Conservation (phyloP, 2,888 invertebrate species). For the Epistrophella euchroma region DNA sequence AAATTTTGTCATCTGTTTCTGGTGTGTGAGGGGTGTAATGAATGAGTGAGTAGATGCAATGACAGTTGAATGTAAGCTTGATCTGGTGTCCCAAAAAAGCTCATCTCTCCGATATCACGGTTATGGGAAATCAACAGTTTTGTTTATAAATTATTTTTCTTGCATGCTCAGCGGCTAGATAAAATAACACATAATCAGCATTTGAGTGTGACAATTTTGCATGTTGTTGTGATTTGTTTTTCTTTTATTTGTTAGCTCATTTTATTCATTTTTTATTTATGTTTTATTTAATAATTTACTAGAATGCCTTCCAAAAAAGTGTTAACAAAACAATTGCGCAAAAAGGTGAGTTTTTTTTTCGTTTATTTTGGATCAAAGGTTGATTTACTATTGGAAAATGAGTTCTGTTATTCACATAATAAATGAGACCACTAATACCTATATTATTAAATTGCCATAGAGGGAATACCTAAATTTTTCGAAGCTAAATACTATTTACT, state of each 20-base stretch:
- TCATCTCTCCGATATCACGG: slow-evolving; percentile 7
- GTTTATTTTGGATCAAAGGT: background rate
- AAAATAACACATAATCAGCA: slow-evolving; percentile 6
- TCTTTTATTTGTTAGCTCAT: background rate
- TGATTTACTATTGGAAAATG: background rate
- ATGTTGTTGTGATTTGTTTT: slow-evolving; percentile 1
- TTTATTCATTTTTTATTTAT: background rate
- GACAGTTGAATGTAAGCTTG: slow-evolving; percentile 29
- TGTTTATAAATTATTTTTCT: slow-evolving; percentile 23
- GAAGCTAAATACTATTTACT: slow-evolving; percentile 6
- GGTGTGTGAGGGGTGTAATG: slow-evolving; percentile 36
- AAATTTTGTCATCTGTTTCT: slow-evolving; percentile 7
- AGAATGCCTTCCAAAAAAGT: background rate
- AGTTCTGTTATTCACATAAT: background rate
- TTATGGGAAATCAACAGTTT: slow-evolving; percentile 51
- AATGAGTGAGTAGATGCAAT: slow-evolving; percentile 14
- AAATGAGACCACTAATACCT: background rate
- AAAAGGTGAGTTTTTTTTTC: slow-evolving; percentile 36
- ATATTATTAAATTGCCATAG: slow-evolving; percentile 2
- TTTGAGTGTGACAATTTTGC: background rate
- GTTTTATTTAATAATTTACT: background rate
- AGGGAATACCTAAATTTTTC: background rate
- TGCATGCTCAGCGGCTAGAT: slow-evolving; percentile 2
- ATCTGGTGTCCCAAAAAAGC: slow-evolving; percentile 36
- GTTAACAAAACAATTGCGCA: slow-evolving; percentile 31